A percentile compares a stretch with the other conserved stretches of the same genome.
Conservation (phyloP, 1,140 invertebrate species). For the Drosophila dunni region DNA sequence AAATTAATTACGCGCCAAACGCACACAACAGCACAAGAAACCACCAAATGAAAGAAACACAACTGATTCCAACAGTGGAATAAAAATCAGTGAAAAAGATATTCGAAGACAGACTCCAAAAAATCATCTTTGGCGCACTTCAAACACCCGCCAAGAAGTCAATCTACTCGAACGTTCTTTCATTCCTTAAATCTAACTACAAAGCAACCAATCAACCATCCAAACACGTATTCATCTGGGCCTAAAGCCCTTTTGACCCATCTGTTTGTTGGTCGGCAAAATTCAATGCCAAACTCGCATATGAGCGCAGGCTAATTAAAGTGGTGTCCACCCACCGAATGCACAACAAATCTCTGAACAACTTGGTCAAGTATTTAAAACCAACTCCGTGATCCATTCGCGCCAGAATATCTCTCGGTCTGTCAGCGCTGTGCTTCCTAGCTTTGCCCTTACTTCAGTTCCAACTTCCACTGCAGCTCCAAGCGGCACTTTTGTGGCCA, state of each 20-base stretch:
- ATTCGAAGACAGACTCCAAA: neutral
- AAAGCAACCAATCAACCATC: conserved; percentile 36
- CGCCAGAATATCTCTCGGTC: too few species aligned
- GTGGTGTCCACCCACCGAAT: conserved; percentile 77
- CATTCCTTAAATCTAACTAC: conserved; percentile 45
- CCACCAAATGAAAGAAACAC: neutral
- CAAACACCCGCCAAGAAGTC: conserved; percentile 56
- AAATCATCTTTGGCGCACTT: conserved; percentile 70
- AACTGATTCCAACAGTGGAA: neutral
- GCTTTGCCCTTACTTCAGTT: neutral
- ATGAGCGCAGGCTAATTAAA: conserved; percentile 74
- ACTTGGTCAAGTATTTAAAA: conserved; percentile 39
- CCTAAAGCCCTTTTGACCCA: neutral
- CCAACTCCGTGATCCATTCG: too few species aligned
- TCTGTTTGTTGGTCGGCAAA: conserved; percentile 49
- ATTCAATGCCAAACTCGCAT: conserved; percentile 61
- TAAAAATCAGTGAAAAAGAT: neutral
- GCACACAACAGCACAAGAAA: conserved; percentile 49
- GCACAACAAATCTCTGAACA: conserved; percentile 28
- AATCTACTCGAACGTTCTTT: conserved; percentile 50
- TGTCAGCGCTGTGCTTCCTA: too few species aligned
- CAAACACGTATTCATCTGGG: conserved; percentile 1
- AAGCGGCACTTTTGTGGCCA: conserved; percentile 63
- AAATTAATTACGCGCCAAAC: conserved; percentile 82
- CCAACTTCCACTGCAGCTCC: conserved; percentile 11